Evolutionary conservation across 2,888 invertebrate species (phyloP), one percentile per base, ranked within the genome.

Genomic region (Athripsodes cinereus): DNA sequence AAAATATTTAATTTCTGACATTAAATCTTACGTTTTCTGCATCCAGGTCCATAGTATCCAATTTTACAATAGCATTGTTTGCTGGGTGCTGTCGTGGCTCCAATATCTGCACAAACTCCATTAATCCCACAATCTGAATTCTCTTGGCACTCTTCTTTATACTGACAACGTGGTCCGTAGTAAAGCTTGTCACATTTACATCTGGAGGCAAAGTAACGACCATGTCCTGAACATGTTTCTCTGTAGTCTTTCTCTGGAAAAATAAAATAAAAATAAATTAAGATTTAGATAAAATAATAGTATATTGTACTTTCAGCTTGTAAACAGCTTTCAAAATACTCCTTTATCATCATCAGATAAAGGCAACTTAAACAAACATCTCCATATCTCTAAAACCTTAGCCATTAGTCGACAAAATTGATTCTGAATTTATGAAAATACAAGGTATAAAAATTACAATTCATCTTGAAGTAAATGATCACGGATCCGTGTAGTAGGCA

Each of bases 51-150:
- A 69, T 87, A 92, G 83, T 89, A 94, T 16, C 96, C 96, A 55
- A 85, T 80, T 59, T 92, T 87, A 69, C 96, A 97, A 73, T 90
- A 97, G 70, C 97, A 97, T 68, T 90, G 89, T 65, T 83, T 85
- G 44, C 82, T 83, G 0, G 96, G 96, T 8, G 89, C 80, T 22
- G 90, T 86, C 0, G 91, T 92, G 2, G 92, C 86, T 61, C 86
- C 82, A 18, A 90, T 77, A 68, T 92, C 88, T 18, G 93, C 76
- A 70, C 97, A 97, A 67, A 86, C 85, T 52, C 96, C 96, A 57
- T 90, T 83, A 59, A 84, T 79, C 0, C 92, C 92, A 69, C 97
- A 97, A 71, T 96, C 95, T 11, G 79, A 81, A 71, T 94, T 87
- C 52, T 84, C 87, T 8, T 82, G 75, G 69, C 97, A 97, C 70